Conservation (phyloP, 2,888 invertebrate species). For the Oxycera nigricornis region DNA sequence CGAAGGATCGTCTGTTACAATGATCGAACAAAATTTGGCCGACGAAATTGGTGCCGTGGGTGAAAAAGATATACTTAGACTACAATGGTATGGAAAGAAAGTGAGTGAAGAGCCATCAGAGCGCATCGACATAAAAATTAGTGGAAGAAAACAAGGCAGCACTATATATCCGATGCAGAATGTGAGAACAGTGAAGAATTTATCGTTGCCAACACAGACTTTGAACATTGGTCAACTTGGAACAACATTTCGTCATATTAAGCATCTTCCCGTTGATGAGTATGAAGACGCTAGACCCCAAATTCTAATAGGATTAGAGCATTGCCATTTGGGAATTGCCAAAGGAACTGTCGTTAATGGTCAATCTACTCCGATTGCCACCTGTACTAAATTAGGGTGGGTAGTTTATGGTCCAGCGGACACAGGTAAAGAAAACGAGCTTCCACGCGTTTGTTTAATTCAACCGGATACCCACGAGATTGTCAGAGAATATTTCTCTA, state of each 20-base stretch:
- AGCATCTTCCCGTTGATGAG: constrained; percentile 38
- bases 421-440: not conserved
- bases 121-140: constrained; percentile 42
- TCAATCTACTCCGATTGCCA: constrained; percentile 1
- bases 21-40: constrained; percentile 41
- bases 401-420: constrained; percentile 10
- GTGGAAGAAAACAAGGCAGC: constrained; percentile 28
- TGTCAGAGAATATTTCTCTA: constrained; percentile 2
- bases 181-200: constrained; percentile 39
- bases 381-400: constrained; percentile 43
- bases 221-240: not conserved
- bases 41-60: constrained; percentile 43
- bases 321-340: constrained; percentile 22
- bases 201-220: constrained; percentile 2
- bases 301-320: constrained; percentile 41
- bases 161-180: constrained; percentile 38
- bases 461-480: constrained; percentile 30
- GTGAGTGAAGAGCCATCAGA: constrained; percentile 39
- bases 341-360: not conserved
- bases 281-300: constrained; percentile 35
- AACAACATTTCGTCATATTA: constrained; percentile 1
- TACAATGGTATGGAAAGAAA: constrained; percentile 46
- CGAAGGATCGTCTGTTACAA: constrained; percentile 45
- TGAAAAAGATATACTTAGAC: constrained; percentile 40
- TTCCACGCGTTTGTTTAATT: not conserved